These are phyloP conservation scores for Acronicta aceris DNA, from an alignment of 2,888 invertebrate species.

Conservation along the genomic window DNA sequence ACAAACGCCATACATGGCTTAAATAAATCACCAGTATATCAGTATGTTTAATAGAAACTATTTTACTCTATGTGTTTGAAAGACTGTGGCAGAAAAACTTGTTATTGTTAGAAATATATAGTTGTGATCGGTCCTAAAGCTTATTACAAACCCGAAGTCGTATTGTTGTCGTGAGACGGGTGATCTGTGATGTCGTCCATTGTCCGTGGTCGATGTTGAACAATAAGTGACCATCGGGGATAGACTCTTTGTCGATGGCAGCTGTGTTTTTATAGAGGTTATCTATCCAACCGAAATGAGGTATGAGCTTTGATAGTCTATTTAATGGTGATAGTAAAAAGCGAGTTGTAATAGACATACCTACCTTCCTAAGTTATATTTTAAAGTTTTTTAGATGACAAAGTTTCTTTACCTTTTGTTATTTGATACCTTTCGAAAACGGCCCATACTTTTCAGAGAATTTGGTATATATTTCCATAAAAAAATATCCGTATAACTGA, in stretches of 20 bases:
- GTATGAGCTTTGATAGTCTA: conserved; percentile 62
- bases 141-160: conserved; percentile 76
- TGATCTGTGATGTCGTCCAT: conserved; percentile 82
- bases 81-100: conserved; percentile 60
- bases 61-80: conserved; percentile 64
- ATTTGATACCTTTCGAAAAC: too few relatives aligned
- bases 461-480: too few relatives aligned
- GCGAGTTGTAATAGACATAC: conserved; percentile 13
- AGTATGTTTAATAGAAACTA: conserved; percentile 53
- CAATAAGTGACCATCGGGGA: conserved; percentile 85
- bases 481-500: too few relatives aligned
- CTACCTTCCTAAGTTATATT: conserved; percentile 2
- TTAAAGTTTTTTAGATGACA: conserved; percentile 5
- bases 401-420: too few relatives aligned
- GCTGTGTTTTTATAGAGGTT: conserved; percentile 83
- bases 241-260: conserved; percentile 78
- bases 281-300: conserved; percentile 72
- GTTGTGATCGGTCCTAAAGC: conserved; percentile 73
- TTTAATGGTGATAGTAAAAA: conserved; percentile 23
- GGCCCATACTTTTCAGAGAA: too few relatives aligned
- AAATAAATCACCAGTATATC: conserved; percentile 63
- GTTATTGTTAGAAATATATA: conserved; percentile 65
- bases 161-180: conserved; percentile 77
- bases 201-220: conserved; percentile 78
- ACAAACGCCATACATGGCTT: conserved; percentile 62